Evolutionary conservation across 1,140 invertebrate species (phyloP).

Genomic region (Orchestia grillus): DNA sequence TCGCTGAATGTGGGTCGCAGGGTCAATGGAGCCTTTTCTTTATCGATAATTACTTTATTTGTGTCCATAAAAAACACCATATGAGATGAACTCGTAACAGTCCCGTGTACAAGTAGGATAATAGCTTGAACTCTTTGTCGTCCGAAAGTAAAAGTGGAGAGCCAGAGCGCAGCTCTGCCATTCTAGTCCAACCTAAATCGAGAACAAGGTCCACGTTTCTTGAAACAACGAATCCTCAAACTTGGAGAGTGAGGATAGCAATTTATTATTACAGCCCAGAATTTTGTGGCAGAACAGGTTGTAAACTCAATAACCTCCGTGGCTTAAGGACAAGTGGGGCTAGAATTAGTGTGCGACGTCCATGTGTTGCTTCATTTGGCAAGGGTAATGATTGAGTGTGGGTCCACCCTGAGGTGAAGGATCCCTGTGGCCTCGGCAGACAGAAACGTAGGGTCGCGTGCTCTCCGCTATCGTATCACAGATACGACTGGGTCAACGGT

Average conservation of each 20-base stretch:
- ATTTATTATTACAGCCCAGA: background rate
- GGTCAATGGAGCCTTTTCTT: background rate
- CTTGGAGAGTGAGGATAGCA: background rate
- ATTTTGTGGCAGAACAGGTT: background rate
- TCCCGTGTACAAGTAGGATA: background rate
- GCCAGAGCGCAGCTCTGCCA: background rate
- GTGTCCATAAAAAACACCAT: background rate
- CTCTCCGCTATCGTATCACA: background rate
- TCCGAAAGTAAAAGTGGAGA: background rate
- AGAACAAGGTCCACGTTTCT: background rate
- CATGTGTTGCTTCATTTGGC: background rate
- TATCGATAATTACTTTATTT: background rate
- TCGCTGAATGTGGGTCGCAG: background rate
- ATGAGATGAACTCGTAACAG: background rate
- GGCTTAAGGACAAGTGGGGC: background rate
- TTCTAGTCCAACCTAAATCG: background rate
- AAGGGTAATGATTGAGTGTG: background rate
- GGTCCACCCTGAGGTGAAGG: background rate
- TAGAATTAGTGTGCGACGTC: background rate
- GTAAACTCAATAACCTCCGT: background rate
- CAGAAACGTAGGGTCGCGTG: background rate
- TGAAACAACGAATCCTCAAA: background rate
- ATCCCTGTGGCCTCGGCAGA: background rate
- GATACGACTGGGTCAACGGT: conserved; percentile 5
- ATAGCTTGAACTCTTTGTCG: background rate